A percentile compares a stretch with the other conserved stretches of the same genome.
Conservation (phyloP, 2,888 invertebrate genomes). For the Cephus rjabovi region DNA sequence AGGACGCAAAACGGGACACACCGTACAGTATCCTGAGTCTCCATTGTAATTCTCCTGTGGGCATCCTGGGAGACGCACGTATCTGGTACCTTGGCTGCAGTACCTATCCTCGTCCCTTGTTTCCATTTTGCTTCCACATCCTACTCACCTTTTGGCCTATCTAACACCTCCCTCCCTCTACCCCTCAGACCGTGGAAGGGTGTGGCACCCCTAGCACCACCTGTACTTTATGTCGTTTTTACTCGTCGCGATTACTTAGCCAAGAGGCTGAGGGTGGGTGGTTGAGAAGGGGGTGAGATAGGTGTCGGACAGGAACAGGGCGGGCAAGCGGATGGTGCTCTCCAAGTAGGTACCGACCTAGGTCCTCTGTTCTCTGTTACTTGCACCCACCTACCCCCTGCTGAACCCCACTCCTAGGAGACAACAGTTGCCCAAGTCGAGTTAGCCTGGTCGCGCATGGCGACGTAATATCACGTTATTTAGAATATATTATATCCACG, state of each 20-base stretch:
- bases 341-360: neutral
- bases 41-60: slow-evolving; percentile 3
- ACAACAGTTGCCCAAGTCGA: slow-evolving; percentile 40
- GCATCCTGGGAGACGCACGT: neutral
- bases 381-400: slow-evolving; percentile 14
- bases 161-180: neutral
- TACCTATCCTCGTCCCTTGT: neutral
- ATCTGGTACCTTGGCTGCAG: neutral
- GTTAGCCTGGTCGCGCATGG: slow-evolving; percentile 32
- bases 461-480: slow-evolving; percentile 47
- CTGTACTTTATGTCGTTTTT: slow-evolving; percentile 51
- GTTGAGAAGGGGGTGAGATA: no score
- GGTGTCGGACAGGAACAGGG: neutral
- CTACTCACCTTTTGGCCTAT: neutral
- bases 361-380: neutral
- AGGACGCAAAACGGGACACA: neutral
- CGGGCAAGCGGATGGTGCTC: neutral
- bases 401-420: slow-evolving; percentile 16
- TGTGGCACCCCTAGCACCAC: slow-evolving; percentile 34
- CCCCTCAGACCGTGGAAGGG: neutral
- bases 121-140: neutral
- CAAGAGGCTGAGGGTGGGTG: slow-evolving; percentile 5
- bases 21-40: neutral
- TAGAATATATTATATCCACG: slow-evolving; percentile 45
- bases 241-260: slow-evolving; percentile 46